Conservation (phyloP, 2,888 invertebrate species). For the Falcaria lacertinaria region DNA sequence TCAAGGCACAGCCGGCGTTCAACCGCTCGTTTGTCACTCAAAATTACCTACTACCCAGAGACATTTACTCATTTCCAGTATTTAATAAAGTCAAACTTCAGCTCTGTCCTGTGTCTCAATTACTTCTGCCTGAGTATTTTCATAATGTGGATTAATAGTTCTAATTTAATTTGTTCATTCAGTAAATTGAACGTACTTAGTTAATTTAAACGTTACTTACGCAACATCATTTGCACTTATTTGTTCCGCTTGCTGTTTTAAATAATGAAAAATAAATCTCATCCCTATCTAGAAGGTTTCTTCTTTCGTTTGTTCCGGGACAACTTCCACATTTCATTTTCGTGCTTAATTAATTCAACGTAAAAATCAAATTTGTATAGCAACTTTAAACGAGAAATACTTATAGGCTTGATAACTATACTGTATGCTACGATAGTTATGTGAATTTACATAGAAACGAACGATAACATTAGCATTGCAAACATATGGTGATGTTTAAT, state of each 20-base stretch:
- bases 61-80: conserved; percentile 44
- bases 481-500: not conserved
- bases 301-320: conserved; percentile 45
- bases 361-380: conserved; percentile 44
- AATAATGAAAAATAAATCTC: conserved; percentile 3
- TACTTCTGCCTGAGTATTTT: conserved; percentile 11
- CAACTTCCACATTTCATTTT: conserved; percentile 50
- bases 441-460: conserved; percentile 3
- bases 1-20: conserved; percentile 50
- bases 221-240: not conserved
- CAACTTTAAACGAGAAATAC: conserved; percentile 15
- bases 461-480: not conserved
- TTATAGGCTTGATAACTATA: not conserved
- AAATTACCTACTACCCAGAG: conserved; percentile 44
- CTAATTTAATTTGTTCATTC: conserved; percentile 1
- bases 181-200: too few relatives aligned
- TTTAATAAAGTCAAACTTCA: conserved; percentile 35
- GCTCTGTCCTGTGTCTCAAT: too few relatives aligned
- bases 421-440: conserved; percentile 7
- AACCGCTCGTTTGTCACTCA: conserved; percentile 64
- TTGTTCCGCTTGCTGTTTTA: not conserved
- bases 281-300: conserved; percentile 18
- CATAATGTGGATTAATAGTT: conserved; percentile 13
- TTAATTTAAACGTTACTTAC: too few relatives aligned
- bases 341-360: conserved; percentile 52